Base-by-base conservation (phyloP, 2,888 invertebrate species). In the Lysandra bellargus region DNA sequence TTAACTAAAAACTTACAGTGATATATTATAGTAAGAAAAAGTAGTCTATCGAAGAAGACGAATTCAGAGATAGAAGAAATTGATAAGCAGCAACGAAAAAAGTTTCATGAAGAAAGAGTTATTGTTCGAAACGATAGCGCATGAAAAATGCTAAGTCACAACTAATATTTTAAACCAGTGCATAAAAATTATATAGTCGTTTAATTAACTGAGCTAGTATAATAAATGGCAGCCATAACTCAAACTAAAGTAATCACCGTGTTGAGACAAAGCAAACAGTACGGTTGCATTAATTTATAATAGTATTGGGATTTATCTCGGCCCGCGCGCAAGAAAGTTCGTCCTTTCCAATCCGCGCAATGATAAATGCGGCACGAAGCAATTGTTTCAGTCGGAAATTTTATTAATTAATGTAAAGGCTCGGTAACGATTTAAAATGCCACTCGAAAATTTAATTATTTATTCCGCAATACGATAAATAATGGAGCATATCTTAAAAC, bases 311-410 rank as follows among this genome's bases (percentile, higher is more conserved):
- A 82, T 81, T 80, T 81, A 82, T 82, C 81, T 83, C 82, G 78
- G 80, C 72, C 79, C 81, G 60, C 44, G 44, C 73, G 74, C 80
- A 83, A 80, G 81, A 83, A 82, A 83, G 83, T 80, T 81, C 81
- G 81, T 81, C 83, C 83, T 82, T 83, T 83, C 82, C 82, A 82
- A 81, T 82, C 81, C 69, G 80, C 80, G 80, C 83, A 83, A 84
- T 84, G 84, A 84, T 84, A 84, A 84, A 84, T 83, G 83, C 82
- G 81, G 82, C 84, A 84, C 84, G 83, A 84, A 81, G 81, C 84
- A 84, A 83, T 83, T 84, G 83, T 84, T 83, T 83, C 81, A 83
- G 83, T 83, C 80, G 83, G 83, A 81, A 82, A 82, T 83, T 83
- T 83, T 83, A 84, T 83, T 84, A 84, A 84, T 84, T 84, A 84